These are phyloP conservation scores for Actinia equina DNA, from an alignment of 64 coral and sea anemone genomes.

Conservation along the genomic window DNA sequence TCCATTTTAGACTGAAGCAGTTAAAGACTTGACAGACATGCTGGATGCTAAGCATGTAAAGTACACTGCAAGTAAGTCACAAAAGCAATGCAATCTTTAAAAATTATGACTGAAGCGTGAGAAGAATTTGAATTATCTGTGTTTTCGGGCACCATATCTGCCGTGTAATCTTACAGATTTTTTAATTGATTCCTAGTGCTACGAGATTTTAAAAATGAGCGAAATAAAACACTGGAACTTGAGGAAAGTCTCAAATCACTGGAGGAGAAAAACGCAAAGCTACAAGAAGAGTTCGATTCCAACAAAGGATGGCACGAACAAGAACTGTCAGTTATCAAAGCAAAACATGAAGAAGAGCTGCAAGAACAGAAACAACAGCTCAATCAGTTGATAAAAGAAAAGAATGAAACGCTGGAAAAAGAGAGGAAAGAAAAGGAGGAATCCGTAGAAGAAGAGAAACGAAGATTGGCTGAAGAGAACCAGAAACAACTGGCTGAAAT, in stretches of 20 bases:
- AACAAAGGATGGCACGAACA: conserved; percentile 47
- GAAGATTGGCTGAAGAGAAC: conserved; percentile 72
- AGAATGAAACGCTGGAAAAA: conserved; percentile 53
- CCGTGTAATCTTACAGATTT: neutral
- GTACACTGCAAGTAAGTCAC: conserved; percentile 55
- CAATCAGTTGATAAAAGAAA: conserved; percentile 71
- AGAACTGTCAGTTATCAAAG: conserved; percentile 41
- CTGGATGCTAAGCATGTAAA: conserved; percentile 70
- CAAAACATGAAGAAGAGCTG: conserved; percentile 65
- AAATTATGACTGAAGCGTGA: neutral
- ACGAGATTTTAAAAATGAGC: conserved; percentile 74
- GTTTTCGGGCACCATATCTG: neutral
- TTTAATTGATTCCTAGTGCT: conserved; percentile 50
- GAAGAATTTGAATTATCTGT: too few relatives aligned
- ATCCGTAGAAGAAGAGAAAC: conserved; percentile 58
- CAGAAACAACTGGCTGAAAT: conserved; percentile 65
- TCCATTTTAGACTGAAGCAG: conserved; percentile 26
- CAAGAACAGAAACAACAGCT: conserved; percentile 75
- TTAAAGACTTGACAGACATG: conserved; percentile 70
- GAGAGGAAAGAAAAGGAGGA: conserved; percentile 59
- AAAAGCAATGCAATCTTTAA: neutral
- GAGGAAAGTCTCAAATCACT: conserved; percentile 67
- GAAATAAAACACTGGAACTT: conserved; percentile 57
- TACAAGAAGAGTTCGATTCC: conserved; percentile 52
- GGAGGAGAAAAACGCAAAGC: conserved; percentile 48